phyloP scores from a whole-genome alignment of 2,113 vertebrate species.

The Odocoileus virginianus region DNA sequence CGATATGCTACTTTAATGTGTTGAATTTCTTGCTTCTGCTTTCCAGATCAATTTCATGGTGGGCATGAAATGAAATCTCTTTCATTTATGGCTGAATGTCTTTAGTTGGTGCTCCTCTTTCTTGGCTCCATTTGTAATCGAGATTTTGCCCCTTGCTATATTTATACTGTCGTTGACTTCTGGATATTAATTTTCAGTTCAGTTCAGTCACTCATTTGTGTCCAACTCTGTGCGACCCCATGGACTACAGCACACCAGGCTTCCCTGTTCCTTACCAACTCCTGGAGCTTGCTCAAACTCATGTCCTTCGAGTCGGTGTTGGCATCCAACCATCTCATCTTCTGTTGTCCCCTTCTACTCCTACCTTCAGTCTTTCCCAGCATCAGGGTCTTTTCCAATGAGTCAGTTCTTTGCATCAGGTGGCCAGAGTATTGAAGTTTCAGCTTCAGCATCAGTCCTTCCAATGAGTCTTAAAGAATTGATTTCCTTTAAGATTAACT shows the following conservation, averaged over 20 bases:
- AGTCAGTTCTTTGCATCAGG: not conserved
- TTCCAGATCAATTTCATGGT: not conserved
- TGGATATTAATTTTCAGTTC: not conserved
- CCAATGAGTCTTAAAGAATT: not conserved
- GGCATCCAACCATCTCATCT: not conserved
- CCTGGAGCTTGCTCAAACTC: not conserved
- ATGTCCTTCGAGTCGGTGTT: fast-evolving
- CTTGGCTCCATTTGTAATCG: not conserved
- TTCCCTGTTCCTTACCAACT: not conserved
- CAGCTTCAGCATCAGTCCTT: not conserved
- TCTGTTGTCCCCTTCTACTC: not conserved
- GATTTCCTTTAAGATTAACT: not conserved
- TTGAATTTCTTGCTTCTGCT: not conserved
- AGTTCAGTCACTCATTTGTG: not conserved
- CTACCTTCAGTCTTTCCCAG: not conserved
- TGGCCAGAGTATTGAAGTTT: not conserved
- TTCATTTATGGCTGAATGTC: not conserved
- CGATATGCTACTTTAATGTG: not conserved
- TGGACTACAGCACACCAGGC: not conserved
- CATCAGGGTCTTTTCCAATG: not conserved
- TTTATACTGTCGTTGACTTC: not conserved
- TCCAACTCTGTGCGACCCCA: not conserved
- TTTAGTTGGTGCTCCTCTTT: not conserved
- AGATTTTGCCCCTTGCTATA: not conserved
- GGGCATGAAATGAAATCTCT: not conserved